These are phyloP conservation scores for Pluvianellus socialis DNA, from an alignment of 2,113 vertebrate species.

Conservation along the genomic window DNA sequence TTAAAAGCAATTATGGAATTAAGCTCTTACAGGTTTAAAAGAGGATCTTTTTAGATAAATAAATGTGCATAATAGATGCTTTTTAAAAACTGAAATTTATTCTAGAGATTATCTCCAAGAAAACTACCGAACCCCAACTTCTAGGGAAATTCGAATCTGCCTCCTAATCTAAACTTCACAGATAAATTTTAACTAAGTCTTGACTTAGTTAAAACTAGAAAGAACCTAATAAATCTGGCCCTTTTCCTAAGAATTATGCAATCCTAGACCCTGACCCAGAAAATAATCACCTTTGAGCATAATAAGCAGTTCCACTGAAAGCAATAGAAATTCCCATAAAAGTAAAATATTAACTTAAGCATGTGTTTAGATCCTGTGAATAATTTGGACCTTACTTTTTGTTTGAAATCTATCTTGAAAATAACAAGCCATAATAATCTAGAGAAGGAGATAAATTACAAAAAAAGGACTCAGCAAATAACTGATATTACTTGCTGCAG, in stretches of 20 bases:
- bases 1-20: conserved; percentile 21
- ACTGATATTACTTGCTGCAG: not conserved
- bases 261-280: not conserved
- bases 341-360: conserved; percentile 3
- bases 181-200: not conserved
- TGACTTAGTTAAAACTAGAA: too few relatives aligned
- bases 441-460: not conserved
- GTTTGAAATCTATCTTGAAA: not conserved
- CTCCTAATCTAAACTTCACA: not conserved
- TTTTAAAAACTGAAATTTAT: not conserved
- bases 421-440: not conserved
- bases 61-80: not conserved
- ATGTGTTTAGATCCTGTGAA: not conserved
- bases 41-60: not conserved
- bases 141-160: not conserved
- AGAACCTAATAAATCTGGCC: not conserved
- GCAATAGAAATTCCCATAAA: conserved; percentile 14
- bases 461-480: not conserved
- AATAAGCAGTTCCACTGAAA: conserved; percentile 5
- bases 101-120: not conserved
- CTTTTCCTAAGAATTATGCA: not conserved
- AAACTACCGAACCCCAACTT: not conserved
- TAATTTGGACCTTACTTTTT: not conserved
- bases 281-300: not conserved
- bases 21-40: not conserved